Evolutionary conservation across 2,888 invertebrate species (phyloP), one percentile per base, ranked within the genome.

Genomic region (Nemotelus pantherinus): DNA sequence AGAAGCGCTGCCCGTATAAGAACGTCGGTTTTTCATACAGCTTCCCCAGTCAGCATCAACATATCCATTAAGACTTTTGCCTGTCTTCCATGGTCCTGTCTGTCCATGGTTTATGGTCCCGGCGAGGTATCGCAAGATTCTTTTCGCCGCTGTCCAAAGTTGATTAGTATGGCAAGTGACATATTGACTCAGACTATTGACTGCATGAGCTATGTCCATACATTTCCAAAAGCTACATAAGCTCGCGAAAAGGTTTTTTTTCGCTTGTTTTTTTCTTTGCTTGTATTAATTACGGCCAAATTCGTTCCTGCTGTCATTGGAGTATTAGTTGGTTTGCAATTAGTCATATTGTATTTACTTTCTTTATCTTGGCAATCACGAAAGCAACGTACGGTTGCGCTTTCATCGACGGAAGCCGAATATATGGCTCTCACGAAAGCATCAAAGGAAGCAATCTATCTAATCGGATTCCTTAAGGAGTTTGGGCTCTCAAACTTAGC

Each of bases 11-110:
- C 76, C 76, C 6, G 63, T 45, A 9, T 39, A 45, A 39, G 76
- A 77, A 67, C 48, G 47, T 68, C 68, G 4, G 7, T 68, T 48
- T 10, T 7, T 45, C 3, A 7, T 4, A 39, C 25, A 4, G 39
- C 39, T 77, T 50, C 39, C 78, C 80, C 80, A 80, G 68, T 81
- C 79, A 7, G 80, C 77, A 72, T 81, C 81, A 57, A 80, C 80
- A 65, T n/a, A 45, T n/a, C 68, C 45, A 25, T n/a, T 10, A 47
- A 68, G 25, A 7, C 3, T 3, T 25, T 25, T 6, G n/a, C 25
- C n/a, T 45, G 60, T 7, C 9, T 57, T 7, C n/a, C n/a, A n/a
- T 77, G 77, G 41, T 7, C 10, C 77, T 7, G 45, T 25, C 3
- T 67, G 58, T 6, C 67, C 72, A 43, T 77, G 71, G n/a, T 77